Evolutionary conservation across 2,888 invertebrate species (phyloP).

Genomic region (Tenthredo mesomela): DNA sequence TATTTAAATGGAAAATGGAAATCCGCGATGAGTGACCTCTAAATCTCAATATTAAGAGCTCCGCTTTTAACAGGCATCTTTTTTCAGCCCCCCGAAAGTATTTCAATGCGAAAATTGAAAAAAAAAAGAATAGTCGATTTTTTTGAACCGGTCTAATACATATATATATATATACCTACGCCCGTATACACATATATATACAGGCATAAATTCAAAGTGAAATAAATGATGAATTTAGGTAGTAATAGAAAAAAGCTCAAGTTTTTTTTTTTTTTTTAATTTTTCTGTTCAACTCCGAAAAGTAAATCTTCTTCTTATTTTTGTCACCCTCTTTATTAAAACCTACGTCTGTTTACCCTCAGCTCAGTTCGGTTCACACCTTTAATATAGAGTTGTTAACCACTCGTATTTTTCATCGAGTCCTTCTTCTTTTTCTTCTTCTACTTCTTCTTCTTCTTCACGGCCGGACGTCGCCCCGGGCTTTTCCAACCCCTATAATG

Average conservation of each 20-base stretch:
- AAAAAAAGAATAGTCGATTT: too few species aligned
- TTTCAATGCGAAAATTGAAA: too few species aligned
- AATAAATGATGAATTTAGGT: neutral
- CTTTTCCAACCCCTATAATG: neutral
- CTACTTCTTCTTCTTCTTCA: neutral
- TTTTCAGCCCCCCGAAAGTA: too few species aligned
- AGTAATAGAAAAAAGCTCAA: neutral
- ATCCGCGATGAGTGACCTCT: too few species aligned
- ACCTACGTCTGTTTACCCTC: conserved; percentile 20
- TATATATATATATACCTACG: neutral
- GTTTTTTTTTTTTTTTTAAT: too few species aligned
- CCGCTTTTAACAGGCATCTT: too few species aligned
- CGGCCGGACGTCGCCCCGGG: neutral
- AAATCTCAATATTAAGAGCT: too few species aligned
- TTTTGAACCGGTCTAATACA: too few species aligned
- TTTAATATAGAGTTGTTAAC: conserved; percentile 38
- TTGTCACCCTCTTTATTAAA: conserved; percentile 2
- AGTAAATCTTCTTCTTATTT: neutral
- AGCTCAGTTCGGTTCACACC: conserved; percentile 27
- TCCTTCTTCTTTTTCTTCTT: neutral
- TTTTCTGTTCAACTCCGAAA: neutral
- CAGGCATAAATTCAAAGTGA: neutral
- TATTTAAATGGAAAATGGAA: too few species aligned
- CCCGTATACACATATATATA: neutral
- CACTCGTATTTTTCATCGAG: conserved; percentile 13